These are phyloP conservation scores for Pao palembangensis DNA, from an alignment of 2,113 vertebrate genomes.

Conservation along the genomic window DNA sequence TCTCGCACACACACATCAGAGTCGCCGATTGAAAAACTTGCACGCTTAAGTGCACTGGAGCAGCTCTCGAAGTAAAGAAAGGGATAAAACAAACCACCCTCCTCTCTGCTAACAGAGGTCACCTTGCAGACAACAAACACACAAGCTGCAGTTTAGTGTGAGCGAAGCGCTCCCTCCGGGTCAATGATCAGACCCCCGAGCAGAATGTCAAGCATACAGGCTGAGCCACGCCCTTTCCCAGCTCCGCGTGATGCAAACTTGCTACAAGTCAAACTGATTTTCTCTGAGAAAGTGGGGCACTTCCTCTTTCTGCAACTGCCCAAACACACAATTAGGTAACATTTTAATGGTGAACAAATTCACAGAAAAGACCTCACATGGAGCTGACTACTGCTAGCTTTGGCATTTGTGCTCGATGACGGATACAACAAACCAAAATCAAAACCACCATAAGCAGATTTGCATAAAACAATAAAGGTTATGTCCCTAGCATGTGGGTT, in stretches of 20 bases:
- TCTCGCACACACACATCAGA: constrained; percentile 48
- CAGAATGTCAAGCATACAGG: constrained; percentile 1
- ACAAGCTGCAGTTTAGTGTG: background rate
- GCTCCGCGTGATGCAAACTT: background rate
- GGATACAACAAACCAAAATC: constrained; percentile 6
- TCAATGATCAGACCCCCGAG: background rate
- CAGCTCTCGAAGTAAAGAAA: constrained; percentile 16
- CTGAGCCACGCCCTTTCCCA: constrained; percentile 4
- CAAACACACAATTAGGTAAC: constrained; percentile 54
- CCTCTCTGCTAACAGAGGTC: constrained; percentile 5
- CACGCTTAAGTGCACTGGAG: constrained; percentile 6
- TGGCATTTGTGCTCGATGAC: too few relatives aligned
- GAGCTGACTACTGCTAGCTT: constrained; percentile 16
- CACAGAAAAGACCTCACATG: constrained; percentile 27
- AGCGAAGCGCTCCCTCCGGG: background rate
- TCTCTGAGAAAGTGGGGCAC: background rate
- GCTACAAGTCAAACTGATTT: constrained; percentile 13
- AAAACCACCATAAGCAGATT: constrained; percentile 26
- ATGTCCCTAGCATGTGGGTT: too few relatives aligned
- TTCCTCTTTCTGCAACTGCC: constrained; percentile 28
- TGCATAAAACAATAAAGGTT: background rate
- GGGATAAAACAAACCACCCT: constrained; percentile 7
- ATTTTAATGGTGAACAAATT: constrained; percentile 38
- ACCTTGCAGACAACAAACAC: constrained; percentile 18
- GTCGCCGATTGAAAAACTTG: constrained; percentile 31